A percentile compares a stretch with the other conserved stretches of the same genome.
Evolutionary conservation across 2,113 vertebrate genomes (phyloP).

Genomic region (Scolopax mira): DNA sequence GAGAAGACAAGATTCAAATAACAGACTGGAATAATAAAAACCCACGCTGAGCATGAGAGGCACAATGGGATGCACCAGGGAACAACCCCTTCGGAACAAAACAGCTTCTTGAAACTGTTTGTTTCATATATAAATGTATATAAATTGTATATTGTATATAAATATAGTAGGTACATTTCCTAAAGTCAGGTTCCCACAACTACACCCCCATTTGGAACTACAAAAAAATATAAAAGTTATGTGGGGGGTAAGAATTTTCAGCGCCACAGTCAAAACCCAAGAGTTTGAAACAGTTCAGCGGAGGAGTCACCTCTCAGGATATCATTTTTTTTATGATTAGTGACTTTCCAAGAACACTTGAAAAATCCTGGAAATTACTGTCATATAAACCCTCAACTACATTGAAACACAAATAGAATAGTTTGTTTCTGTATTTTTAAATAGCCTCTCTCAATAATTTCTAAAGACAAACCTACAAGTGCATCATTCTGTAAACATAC

Average conservation of each 20-base stretch:
- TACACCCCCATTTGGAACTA: neutral
- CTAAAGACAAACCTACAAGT: neutral
- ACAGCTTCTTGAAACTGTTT: neutral
- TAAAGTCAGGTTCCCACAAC: neutral
- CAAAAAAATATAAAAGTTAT: neutral
- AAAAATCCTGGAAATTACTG: neutral
- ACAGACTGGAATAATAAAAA: neutral
- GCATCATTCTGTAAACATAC: neutral
- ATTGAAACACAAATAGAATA: neutral
- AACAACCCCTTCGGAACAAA: neutral
- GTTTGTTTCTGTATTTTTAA: neutral
- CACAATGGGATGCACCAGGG: neutral
- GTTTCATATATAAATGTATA: too few relatives aligned
- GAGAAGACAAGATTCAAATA: neutral
- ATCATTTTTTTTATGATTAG: neutral
- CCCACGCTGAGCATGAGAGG: neutral
- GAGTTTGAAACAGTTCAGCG: neutral
- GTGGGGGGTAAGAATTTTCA: neutral
- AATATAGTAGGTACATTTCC: neutral
- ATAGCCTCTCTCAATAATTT: neutral
- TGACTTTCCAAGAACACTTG: neutral
- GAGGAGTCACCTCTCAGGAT: neutral
- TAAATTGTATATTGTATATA: too few relatives aligned
- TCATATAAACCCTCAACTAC: neutral
- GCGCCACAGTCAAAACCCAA: neutral